Evolutionary conservation across 2,888 invertebrate species (phyloP).

Genomic region (Chrysina gloriosa): DNA sequence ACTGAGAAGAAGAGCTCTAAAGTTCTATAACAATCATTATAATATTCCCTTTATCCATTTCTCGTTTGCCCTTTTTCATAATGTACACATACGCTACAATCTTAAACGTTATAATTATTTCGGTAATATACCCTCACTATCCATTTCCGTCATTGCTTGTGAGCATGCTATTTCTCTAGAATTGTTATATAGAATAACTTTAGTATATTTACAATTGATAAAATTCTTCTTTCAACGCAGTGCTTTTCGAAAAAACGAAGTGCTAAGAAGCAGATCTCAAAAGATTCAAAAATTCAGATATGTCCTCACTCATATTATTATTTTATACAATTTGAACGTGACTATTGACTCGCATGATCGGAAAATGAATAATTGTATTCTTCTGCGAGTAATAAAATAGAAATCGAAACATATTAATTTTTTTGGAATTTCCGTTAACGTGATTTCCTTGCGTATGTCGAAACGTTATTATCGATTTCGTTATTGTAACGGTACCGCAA

Average conservation of each 20-base stretch:
- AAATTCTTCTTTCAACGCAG: constrained; percentile 43
- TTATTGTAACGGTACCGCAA: constrained; percentile 17
- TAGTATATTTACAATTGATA: constrained; percentile 36
- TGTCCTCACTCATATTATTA: constrained; percentile 23
- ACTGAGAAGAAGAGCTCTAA: constrained; percentile 54
- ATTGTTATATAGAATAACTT: constrained; percentile 31
- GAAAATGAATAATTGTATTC: background rate
- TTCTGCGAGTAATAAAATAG: background rate
- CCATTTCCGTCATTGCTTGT: constrained; percentile 54
- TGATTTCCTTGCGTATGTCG: constrained; percentile 11
- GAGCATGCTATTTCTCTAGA: constrained; percentile 53
- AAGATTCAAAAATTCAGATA: constrained; percentile 21
- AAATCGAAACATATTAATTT: constrained; percentile 7
- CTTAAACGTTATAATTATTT: constrained; percentile 32
- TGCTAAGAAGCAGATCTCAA: constrained; percentile 34
- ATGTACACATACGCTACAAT: constrained; percentile 18
- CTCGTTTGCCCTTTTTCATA: constrained; percentile 12
- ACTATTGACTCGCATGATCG: constrained; percentile 4
- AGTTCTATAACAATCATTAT: constrained; percentile 47
- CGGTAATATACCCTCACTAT: constrained; percentile 8
- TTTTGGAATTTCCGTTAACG: background rate
- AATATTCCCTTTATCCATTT: constrained; percentile 14
- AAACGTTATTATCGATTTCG: background rate
- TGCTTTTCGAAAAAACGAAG: constrained; percentile 38
- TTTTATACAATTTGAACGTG: background rate